A percentile compares a stretch with the other conserved stretches of the same genome.
These are phyloP conservation scores for Hydrolagus colliei DNA, from an alignment of 2,797 vertebrate genomes.

Conservation along the genomic window DNA sequence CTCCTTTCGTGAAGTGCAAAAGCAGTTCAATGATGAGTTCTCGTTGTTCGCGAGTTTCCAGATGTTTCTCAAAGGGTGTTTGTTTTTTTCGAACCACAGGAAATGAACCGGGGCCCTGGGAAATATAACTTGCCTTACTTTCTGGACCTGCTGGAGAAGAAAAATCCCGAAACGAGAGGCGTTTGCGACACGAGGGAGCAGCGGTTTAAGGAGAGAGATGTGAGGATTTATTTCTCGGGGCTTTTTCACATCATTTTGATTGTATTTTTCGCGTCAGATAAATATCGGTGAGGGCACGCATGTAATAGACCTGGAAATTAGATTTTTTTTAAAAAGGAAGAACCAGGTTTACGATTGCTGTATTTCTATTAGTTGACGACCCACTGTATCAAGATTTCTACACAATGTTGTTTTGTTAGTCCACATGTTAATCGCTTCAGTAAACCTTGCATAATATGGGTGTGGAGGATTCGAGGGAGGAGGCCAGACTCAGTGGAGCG, in stretches of 20 bases:
- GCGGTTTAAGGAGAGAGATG: slow-evolving; percentile 47
- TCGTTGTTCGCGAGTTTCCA: too few relatives aligned
- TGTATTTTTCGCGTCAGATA: not conserved
- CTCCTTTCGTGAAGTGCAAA: not conserved
- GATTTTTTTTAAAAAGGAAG: too few relatives aligned
- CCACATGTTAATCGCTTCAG: too few relatives aligned
- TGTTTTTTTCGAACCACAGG: slow-evolving; percentile 41
- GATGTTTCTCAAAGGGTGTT: not conserved
- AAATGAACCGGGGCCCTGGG: slow-evolving; percentile 51
- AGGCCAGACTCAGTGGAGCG: too few relatives aligned
- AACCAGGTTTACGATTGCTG: too few relatives aligned
- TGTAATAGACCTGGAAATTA: not conserved
- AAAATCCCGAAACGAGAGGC: slow-evolving; percentile 47
- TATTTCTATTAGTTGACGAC: too few relatives aligned
- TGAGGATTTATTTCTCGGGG: slow-evolving; percentile 32
- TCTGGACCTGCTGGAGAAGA: slow-evolving; percentile 45
- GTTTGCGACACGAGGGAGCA: slow-evolving; percentile 50
- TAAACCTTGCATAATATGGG: too few relatives aligned
- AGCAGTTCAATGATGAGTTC: not conserved
- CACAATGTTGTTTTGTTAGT: too few relatives aligned
- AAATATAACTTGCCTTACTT: slow-evolving; percentile 54
- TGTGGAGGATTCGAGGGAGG: too few relatives aligned
- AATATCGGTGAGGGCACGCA: not conserved
- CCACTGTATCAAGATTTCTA: too few relatives aligned
- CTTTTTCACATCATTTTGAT: not conserved